These are phyloP conservation scores for Epinotia nisella DNA, from an alignment of 2,888 invertebrate species.

Conservation along the genomic window DNA sequence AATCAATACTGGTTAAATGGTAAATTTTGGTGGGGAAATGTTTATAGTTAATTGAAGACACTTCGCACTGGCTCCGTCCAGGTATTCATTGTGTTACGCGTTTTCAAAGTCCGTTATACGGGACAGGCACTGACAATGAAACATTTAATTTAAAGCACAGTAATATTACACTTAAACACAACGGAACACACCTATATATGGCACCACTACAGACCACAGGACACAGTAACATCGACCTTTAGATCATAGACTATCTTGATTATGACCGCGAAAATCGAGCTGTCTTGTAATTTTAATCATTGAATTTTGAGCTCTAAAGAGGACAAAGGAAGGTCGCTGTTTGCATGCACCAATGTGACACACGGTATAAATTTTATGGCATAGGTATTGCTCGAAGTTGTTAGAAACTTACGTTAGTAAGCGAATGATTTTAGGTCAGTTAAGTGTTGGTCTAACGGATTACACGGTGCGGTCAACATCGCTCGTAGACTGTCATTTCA, in stretches of 20 bases:
- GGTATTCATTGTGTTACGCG: background rate
- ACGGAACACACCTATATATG: slow-evolving; percentile 8
- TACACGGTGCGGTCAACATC: background rate
- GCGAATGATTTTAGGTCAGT: background rate
- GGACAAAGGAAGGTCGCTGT: background rate
- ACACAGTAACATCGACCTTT: slow-evolving; percentile 4
- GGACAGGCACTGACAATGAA: slow-evolving; percentile 8
- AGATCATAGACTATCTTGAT: background rate
- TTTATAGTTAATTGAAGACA: too few relatives aligned
- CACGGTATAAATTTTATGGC: background rate
- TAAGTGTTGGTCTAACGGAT: background rate
- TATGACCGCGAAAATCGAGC: background rate
- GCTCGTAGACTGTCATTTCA: slow-evolving; percentile 4
- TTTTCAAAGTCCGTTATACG: background rate
- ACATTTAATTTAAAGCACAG: background rate
- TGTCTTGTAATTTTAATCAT: background rate
- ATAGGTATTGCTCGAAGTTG: slow-evolving; percentile 1
- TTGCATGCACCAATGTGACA: background rate
- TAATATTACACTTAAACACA: background rate
- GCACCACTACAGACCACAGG: slow-evolving; percentile 20
- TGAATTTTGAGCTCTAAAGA: background rate
- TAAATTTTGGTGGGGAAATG: too few relatives aligned
- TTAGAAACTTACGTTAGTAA: background rate
- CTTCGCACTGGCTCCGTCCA: too few relatives aligned
- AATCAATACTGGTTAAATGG: too few relatives aligned